Base-by-base conservation (phyloP, 2,888 invertebrate genomes). In the Matsumyia berberina region DNA sequence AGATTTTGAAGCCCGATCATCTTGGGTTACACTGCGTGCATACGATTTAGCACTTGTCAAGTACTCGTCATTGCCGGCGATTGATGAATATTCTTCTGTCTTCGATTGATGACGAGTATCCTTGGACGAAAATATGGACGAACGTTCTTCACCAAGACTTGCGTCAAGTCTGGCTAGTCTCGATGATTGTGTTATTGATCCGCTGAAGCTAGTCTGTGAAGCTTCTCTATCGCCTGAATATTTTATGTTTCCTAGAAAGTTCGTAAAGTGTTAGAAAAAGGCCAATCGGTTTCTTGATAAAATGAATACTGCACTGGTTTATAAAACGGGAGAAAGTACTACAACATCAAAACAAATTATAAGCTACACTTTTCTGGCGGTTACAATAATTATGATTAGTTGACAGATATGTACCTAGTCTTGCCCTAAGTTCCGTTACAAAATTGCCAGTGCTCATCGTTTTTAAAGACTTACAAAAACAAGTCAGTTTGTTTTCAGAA, bases 1-100 rank as follows among this genome's bases (percentile, higher is more conserved):
- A 29, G 87, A 91, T 87, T 80, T 90, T 83, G 82, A 66, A 87
- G 86, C 72, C 11, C 58, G 37, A 24, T 89, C 89, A 29, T 88
- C 89, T 42, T 73, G 67, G 9, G 72, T 49, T 33, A 81, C 86
- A 29, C 73, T 85, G 69, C 64, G 89, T 64, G 69, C 74, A 5
- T 37, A 69, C 44, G 79, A 74, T n/a, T 72, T 83, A 12, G 69
- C 57, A 9, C 55, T 83, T 6, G 44, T n/a, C 5, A 44, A 78
- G 42, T 73, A 49, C 5, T 83, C 82, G 37, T 79, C 73, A 7
- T 49, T 33, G 6, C 73, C 83, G 1, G 37, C 15, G 42, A n/a
- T n/a, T n/a, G 42, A 11, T 6, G 77, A 77, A 15, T 42, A 42
- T 11, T 77, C 60, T 4, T 58, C 60, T 35, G 17, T 69, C n/a